Conservation (phyloP, 1,140 invertebrate genomes). For the Saccostrea echinata region DNA sequence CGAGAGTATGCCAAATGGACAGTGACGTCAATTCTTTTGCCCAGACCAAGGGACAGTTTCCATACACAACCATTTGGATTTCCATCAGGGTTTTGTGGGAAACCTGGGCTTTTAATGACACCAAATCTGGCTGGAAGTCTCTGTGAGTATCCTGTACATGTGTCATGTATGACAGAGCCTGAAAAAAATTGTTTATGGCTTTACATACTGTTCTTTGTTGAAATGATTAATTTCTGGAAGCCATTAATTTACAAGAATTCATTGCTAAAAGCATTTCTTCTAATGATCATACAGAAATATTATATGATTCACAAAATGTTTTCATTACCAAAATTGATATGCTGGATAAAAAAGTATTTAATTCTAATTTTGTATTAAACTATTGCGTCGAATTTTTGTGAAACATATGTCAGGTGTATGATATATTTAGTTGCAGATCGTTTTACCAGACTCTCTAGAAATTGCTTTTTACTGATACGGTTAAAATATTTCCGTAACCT, state of each 20-base stretch:
- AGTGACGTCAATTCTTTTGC: slow-evolving; percentile 40
- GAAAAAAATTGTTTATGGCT: not conserved
- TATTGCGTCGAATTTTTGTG: not conserved
- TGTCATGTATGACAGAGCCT: slow-evolving; percentile 43
- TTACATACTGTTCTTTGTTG: too few species aligned
- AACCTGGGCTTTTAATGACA: slow-evolving; percentile 55
- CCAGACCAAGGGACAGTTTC: slow-evolving; percentile 46
- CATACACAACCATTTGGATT: slow-evolving; percentile 53
- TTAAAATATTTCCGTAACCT: too few species aligned
- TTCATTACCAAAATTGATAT: too few species aligned
- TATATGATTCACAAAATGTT: too few species aligned
- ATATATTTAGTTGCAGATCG: too few species aligned
- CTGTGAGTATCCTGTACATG: slow-evolving; percentile 45
- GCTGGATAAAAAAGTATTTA: too few species aligned
- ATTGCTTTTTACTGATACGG: not conserved
- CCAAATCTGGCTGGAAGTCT: slow-evolving; percentile 49
- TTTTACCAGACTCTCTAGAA: not conserved
- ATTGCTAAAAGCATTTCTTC: too few species aligned
- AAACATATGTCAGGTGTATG: too few species aligned
- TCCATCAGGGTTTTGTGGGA: slow-evolving; percentile 51
- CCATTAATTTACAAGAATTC: not conserved
- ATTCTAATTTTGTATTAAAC: not conserved
- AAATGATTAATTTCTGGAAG: too few species aligned
- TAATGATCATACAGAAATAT: too few species aligned
- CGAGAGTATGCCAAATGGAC: slow-evolving; percentile 50